Evolutionary conservation across 2,113 vertebrate genomes (phyloP), one percentile per base, ranked within the genome.

Genomic region (Kobus ellipsiprymnus): DNA sequence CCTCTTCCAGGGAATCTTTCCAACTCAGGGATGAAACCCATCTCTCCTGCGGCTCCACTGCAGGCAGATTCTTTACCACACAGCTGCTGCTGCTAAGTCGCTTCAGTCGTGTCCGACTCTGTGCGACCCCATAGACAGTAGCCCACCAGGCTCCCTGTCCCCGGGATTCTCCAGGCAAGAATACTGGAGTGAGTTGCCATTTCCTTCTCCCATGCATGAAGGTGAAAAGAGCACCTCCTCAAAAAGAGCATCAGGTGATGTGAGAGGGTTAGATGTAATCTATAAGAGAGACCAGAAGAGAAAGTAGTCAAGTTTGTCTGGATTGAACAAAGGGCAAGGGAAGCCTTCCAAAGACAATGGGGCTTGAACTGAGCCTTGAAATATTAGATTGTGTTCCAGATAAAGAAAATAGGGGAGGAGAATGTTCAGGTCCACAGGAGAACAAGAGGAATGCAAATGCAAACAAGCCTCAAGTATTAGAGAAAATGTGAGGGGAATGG

Each of bases 401-500:
- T 6, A 59, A 30, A 64, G 30, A 62, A 52, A 36, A 13, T 13
- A 30, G 7, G 13, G 7, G 8, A 92, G 7, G 11, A 87, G 23
- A 50, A n/a, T 15, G n/a, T 15, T 44, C 29, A 67, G 19, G 7
- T 54, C 0, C 0, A 50, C 77, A 23, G 30, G 7, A 82, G 33
- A 84, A 21, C 7, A 29, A 36, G 21, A 60, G 11, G 40, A 82
- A 59, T 5, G 25, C 4, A n/a, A 27, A 9, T 21, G 8, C 30
- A 46, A 54, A 29, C 3, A 55, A 48, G 12, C 3, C 21, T 40
- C 7, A 30, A 12, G 15, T 27, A 7, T 2, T 5, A 0, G 50
- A n/a, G 50, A 30, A 71, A 11, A 33, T 15, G 7, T 0, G 2
- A 71, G 3, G 2, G 90, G 25, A n/a, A 6, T 14, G 4, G 16